Conservation (phyloP, 2,797 vertebrate species). For the Rousettus madagascariensis region DNA sequence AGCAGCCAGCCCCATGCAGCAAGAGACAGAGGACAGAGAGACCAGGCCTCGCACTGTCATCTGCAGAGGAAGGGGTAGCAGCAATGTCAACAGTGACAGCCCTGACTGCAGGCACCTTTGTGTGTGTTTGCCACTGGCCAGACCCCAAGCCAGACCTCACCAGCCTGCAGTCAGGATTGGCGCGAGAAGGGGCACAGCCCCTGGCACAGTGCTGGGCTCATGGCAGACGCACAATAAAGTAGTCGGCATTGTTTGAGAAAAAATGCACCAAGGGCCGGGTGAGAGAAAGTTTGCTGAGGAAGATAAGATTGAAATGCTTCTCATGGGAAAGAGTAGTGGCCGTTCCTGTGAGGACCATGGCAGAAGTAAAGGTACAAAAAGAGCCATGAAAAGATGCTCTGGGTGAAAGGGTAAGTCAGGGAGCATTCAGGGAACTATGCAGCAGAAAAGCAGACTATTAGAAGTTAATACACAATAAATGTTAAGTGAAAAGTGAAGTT, state of each 20-base stretch:
- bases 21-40: neutral
- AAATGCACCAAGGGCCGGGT: neutral
- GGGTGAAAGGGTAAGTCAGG: fast-evolving
- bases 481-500: neutral
- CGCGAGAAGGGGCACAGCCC: no score
- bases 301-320: fast-evolving
- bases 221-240: fast-evolving
- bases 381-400: fast-evolving
- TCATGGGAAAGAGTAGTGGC: neutral
- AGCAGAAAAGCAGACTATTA: neutral
- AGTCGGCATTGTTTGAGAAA: fast-evolving
- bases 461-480: neutral
- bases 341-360: neutral
- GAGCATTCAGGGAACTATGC: fast-evolving
- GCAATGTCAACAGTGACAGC: neutral
- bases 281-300: neutral
- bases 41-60: neutral
- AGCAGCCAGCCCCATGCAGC: neutral
- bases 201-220: fast-evolving
- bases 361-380: no score
- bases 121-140: neutral
- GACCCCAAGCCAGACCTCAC: neutral
- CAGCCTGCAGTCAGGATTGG: fast-evolving
- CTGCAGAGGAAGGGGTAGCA: neutral
- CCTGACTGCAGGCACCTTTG: neutral